A percentile compares a stretch with the other conserved stretches of the same genome.
phyloP scores from a whole-genome alignment of 2,888 invertebrate species.

The Oscheius myriophilus region DNA sequence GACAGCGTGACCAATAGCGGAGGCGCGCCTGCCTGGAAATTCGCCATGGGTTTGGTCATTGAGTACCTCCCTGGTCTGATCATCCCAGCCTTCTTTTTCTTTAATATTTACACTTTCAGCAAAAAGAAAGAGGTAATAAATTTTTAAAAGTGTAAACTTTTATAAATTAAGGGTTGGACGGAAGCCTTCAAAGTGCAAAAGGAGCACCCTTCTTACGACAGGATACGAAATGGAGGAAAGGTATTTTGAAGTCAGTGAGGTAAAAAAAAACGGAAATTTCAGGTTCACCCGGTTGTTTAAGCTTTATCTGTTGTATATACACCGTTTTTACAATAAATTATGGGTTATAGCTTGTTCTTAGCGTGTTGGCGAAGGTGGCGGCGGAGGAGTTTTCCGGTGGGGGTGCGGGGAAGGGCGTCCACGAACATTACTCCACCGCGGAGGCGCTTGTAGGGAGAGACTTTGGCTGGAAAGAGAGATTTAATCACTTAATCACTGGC shows the following conservation, averaged over 20 bases:
- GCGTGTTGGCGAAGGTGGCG: constrained; percentile 42
- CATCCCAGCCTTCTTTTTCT: constrained; percentile 13
- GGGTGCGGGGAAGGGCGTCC: constrained; percentile 41
- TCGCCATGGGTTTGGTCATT: neutral
- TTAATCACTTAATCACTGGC: too few species aligned
- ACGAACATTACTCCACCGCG: constrained; percentile 48
- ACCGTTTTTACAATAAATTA: neutral
- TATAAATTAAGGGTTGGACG: constrained; percentile 22
- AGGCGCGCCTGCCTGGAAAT: neutral
- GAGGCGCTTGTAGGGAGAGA: constrained; percentile 50
- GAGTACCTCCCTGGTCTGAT: neutral
- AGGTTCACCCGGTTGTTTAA: neutral
- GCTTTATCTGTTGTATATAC: neutral
- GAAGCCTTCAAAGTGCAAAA: constrained; percentile 20
- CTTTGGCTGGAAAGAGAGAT: constrained; percentile 36
- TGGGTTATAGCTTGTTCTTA: constrained; percentile 17
- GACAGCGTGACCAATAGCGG: neutral
- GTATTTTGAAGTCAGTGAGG: constrained; percentile 8
- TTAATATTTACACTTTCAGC: neutral
- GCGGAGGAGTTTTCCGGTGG: constrained; percentile 49
- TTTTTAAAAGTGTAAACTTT: neutral
- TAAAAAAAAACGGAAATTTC: neutral
- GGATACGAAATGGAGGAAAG: constrained; percentile 13
- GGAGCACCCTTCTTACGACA: constrained; percentile 15
- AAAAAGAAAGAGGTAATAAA: neutral